A percentile compares a stretch with the other conserved stretches of the same genome.
phyloP scores from a whole-genome alignment of 2,888 invertebrate genomes.

The Acrocyrtus sp. region DNA sequence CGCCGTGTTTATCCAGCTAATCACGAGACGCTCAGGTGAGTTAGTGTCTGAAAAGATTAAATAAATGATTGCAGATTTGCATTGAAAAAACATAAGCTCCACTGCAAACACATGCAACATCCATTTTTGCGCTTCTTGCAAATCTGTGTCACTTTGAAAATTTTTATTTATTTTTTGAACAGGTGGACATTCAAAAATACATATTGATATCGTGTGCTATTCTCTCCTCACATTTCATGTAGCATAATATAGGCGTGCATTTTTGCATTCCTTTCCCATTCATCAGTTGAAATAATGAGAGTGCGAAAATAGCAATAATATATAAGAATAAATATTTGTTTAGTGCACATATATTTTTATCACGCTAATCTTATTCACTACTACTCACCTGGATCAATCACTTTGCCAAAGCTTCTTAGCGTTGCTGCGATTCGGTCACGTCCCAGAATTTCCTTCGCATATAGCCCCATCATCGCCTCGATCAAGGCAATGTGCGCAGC shows the following conservation, averaged over 20 bases:
- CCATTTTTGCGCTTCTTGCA: too few relatives aligned
- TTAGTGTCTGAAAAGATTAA: slow-evolving; percentile 57
- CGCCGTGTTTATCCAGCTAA: slow-evolving; percentile 62
- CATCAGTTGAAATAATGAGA: too few relatives aligned
- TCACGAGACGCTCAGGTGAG: slow-evolving; percentile 59
- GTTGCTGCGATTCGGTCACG: slow-evolving; percentile 59
- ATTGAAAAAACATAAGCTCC: too few relatives aligned
- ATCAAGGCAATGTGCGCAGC: slow-evolving; percentile 62
- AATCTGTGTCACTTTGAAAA: too few relatives aligned
- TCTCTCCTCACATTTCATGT: too few relatives aligned
- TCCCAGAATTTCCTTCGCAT: slow-evolving; percentile 59
- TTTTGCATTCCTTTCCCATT: too few relatives aligned
- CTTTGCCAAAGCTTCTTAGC: slow-evolving; percentile 56
- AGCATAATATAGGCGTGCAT: too few relatives aligned
- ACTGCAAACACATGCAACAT: too few relatives aligned
- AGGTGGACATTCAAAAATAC: neutral
- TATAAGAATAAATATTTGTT: neutral
- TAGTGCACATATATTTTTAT: neutral
- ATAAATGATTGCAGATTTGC: neutral
- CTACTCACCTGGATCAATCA: slow-evolving; percentile 59
- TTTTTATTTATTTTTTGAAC: too few relatives aligned
- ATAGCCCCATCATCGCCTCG: slow-evolving; percentile 62
- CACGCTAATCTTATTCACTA: too few relatives aligned
- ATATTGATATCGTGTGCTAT: too few relatives aligned
- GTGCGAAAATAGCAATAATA: neutral